Conservation (phyloP, 1,140 invertebrate species). For the Aphidius ervi region DNA sequence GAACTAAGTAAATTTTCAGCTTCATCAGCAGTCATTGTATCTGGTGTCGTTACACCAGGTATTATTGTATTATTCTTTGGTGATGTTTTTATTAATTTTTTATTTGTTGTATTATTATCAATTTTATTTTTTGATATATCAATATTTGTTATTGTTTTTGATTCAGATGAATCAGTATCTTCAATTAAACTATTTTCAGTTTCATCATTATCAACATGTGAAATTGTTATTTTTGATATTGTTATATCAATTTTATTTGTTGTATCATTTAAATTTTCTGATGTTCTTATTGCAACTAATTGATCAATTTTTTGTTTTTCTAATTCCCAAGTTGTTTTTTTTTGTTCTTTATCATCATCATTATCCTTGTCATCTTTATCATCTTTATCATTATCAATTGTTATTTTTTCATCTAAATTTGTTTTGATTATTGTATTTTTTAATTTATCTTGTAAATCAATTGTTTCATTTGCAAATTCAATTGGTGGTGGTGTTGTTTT, state of each 20-base stretch:
- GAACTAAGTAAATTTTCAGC: constrained; percentile 77
- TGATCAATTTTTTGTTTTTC: constrained; percentile 48
- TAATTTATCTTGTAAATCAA: neutral
- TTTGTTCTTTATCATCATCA: constrained; percentile 24
- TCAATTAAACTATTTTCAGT: constrained; percentile 32
- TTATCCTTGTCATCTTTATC: no score
- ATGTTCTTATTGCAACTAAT: constrained; percentile 37
- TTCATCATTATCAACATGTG: constrained; percentile 24
- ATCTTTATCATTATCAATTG: constrained; percentile 11
- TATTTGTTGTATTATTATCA: constrained; percentile 28
- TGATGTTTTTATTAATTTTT: constrained; percentile 29
- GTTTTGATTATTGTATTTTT: neutral
- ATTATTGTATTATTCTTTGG: constrained; percentile 11
- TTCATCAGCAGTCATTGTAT: constrained; percentile 79
- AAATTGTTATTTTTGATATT: constrained; percentile 12
- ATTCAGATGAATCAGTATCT: constrained; percentile 40
- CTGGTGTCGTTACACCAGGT: constrained; percentile 46
- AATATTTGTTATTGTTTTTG: constrained; percentile 38
- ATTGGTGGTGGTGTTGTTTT: constrained; percentile 20
- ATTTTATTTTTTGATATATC: constrained; percentile 26
- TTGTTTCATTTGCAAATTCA: neutral
- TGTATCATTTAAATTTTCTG: constrained; percentile 28
- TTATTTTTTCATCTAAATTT: constrained; percentile 17
- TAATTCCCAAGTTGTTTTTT: constrained; percentile 47
- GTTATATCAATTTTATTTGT: constrained; percentile 21